Evolutionary conservation across 2,113 vertebrate species (phyloP).

Genomic region (Xenotilapia flavipinnis): DNA sequence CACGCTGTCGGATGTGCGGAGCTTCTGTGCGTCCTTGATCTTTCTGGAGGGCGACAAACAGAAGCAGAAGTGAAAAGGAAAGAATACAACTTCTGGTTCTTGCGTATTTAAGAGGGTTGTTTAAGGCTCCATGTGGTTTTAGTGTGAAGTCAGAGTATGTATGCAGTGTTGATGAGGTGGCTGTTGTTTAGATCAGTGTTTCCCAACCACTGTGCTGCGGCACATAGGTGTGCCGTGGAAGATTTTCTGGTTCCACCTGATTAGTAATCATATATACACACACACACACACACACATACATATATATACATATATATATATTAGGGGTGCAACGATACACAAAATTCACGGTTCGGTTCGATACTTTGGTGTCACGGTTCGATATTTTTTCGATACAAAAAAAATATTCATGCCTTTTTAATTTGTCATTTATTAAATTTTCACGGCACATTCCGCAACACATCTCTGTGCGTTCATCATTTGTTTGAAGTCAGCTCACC

Average conservation of each 20-base stretch:
- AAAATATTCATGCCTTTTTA: no score
- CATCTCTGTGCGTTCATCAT: no score
- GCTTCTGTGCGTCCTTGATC: background rate
- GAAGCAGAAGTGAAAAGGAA: background rate
- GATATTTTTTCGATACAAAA: no score
- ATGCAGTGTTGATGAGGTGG: background rate
- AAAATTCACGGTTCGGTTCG: no score
- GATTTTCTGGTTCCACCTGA: background rate
- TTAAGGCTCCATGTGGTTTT: accelerated
- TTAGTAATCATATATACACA: no score
- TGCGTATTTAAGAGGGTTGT: background rate
- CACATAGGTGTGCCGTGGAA: background rate
- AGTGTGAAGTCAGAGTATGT: background rate
- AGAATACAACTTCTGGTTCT: background rate
- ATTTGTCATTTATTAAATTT: no score
- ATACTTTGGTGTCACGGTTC: no score
- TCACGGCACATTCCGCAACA: no score
- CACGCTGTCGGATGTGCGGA: background rate
- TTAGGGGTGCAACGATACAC: no score
- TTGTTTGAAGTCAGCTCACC: no score
- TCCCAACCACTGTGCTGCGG: accelerated
- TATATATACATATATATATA: accelerated
- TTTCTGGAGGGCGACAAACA: background rate
- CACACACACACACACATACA: no score
- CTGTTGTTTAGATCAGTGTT: background rate